Conservation (phyloP, 1,140 invertebrate species). For the Drosophila athabasca region DNA sequence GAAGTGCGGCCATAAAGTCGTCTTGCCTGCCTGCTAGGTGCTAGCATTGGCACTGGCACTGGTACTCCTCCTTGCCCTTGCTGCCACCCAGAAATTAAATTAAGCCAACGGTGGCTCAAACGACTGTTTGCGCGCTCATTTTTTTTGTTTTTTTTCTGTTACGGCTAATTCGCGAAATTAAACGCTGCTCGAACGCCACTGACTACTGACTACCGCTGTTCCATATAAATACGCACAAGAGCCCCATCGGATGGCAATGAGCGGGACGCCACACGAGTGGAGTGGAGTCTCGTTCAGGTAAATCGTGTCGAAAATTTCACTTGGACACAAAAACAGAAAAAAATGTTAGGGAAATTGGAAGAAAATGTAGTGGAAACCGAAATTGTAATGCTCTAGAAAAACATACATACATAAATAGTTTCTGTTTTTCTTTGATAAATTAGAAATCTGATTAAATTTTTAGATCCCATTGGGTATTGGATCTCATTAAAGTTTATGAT, state of each 20-base stretch:
- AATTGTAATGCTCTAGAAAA: slow-evolving; percentile 15
- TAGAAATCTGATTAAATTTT: too few species aligned
- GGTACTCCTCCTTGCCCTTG: slow-evolving; percentile 1
- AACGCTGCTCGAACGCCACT: slow-evolving; percentile 35
- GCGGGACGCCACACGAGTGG: slow-evolving; percentile 20
- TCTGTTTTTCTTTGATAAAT: too few species aligned
- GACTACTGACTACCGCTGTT: slow-evolving; percentile 43
- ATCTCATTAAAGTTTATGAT: too few species aligned
- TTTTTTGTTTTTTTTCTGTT: slow-evolving; percentile 7
- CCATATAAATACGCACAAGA: slow-evolving; percentile 65
- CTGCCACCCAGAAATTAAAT: slow-evolving; percentile 2
- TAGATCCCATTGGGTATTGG: too few species aligned
- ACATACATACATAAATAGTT: too few species aligned
- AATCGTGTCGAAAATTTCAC: slow-evolving; percentile 77
- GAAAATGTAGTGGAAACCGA: slow-evolving; percentile 14
- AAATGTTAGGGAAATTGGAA: slow-evolving; percentile 5
- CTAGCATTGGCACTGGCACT: background rate
- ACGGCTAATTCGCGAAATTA: slow-evolving; percentile 64
- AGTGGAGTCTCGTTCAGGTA: slow-evolving; percentile 36
- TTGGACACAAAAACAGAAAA: slow-evolving; percentile 29
- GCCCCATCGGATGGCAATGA: slow-evolving; percentile 5
- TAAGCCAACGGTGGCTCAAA: slow-evolving; percentile 13
- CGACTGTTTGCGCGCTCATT: slow-evolving; percentile 10
- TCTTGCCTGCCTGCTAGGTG: slow-evolving; percentile 42
- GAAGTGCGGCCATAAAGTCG: slow-evolving; percentile 55